These are phyloP conservation scores for Peromyscus leucopus DNA, from an alignment of 2,113 vertebrate species.

Conservation along the genomic window DNA sequence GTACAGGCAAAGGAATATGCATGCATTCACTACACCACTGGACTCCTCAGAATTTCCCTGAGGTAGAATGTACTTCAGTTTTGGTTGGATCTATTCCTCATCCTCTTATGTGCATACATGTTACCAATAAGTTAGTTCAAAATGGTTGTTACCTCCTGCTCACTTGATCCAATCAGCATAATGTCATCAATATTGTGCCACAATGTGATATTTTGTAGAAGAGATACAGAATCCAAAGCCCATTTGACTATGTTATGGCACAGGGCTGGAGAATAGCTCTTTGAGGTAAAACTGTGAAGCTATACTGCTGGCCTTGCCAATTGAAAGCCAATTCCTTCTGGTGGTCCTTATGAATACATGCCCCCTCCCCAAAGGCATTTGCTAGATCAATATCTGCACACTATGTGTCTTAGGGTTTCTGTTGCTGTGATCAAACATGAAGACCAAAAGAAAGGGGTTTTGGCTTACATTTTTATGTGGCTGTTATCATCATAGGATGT, in stretches of 20 bases:
- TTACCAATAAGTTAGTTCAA: neutral
- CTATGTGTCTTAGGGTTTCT: neutral
- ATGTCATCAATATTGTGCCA: neutral
- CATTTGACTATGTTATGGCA: neutral
- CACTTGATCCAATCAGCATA: neutral
- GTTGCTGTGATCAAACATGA: neutral
- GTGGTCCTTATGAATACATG: neutral
- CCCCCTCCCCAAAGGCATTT: neutral
- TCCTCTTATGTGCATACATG: neutral
- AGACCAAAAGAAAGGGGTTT: neutral
- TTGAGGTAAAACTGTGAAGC: neutral
- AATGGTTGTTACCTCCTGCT: neutral
- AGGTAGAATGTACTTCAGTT: neutral
- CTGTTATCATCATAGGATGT: neutral
- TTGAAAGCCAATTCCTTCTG: neutral
- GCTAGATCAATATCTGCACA: neutral
- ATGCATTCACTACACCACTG: neutral
- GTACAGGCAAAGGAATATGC: neutral
- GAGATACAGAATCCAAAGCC: neutral
- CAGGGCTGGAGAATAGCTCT: neutral
- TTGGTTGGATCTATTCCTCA: neutral
- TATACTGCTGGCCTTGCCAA: neutral
- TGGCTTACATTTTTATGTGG: neutral
- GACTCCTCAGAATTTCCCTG: neutral
- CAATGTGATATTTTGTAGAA: neutral